phyloP scores from a whole-genome alignment of 53 echinoderm and acorn worm genomes.

The Actinopyga echinites region DNA sequence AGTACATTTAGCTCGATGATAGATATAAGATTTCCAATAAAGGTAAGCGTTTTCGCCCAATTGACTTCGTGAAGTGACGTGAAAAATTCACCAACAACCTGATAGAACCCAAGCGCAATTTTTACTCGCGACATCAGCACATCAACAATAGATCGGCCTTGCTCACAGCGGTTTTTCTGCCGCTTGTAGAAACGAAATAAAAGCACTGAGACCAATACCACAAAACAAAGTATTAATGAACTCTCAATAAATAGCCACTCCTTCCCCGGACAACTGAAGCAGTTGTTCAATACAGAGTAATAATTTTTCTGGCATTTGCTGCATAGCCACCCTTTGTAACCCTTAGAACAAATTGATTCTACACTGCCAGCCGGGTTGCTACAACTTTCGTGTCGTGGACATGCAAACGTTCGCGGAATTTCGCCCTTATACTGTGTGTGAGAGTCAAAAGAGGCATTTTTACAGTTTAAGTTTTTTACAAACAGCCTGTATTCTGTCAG shows the following conservation, averaged over 20 bases:
- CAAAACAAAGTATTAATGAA: background rate
- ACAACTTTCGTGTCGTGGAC: background rate
- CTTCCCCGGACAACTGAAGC: background rate
- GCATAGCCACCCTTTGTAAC: conserved; percentile 26
- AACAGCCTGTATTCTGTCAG: background rate
- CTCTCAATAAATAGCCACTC: background rate
- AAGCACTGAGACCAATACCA: background rate
- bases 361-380: background rate
- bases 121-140: background rate
- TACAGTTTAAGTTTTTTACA: background rate
- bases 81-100: conserved; percentile 8
- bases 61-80: background rate
- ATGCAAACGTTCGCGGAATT: background rate
- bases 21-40: background rate
- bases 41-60: background rate
- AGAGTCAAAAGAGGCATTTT: background rate
- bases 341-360: background rate
- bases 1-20: background rate
- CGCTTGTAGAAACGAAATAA: too few species aligned
- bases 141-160: background rate
- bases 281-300: background rate
- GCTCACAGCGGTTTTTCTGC: background rate
- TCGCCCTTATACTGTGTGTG: background rate
- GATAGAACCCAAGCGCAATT: conserved; percentile 11
- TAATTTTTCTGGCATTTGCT: background rate